These are phyloP conservation scores for Dromiciops gliroides DNA, from an alignment of 2,113 vertebrate species.

Conservation along the genomic window DNA sequence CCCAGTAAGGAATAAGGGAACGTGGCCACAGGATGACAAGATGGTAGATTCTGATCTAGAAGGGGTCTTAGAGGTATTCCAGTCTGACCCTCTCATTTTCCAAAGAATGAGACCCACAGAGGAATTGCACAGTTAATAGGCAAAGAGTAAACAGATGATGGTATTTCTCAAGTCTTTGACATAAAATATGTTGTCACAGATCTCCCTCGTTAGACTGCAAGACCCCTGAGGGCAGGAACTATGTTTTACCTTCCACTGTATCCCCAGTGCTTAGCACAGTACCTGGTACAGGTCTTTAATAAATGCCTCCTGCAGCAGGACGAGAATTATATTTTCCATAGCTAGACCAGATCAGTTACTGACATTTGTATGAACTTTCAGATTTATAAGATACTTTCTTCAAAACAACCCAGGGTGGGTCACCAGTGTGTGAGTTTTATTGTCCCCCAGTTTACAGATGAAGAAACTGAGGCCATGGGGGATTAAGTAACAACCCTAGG, in stretches of 20 bases:
- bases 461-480: not conserved
- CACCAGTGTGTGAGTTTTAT: not conserved
- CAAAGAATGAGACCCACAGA: conserved; percentile 27
- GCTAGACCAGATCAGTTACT: not conserved
- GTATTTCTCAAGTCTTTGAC: not conserved
- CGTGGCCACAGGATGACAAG: not conserved
- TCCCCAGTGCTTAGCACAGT: not conserved
- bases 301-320: not conserved
- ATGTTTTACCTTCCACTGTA: not conserved
- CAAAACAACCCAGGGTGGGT: not conserved
- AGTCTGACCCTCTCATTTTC: conserved; percentile 1
- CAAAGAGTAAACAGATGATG: not conserved
- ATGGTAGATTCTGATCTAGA: not conserved
- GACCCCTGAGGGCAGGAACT: not conserved
- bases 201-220: not conserved
- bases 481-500: not conserved
- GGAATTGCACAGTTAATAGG: not conserved
- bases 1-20: not conserved
- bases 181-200: not conserved
- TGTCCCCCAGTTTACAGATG: not conserved
- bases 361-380: not conserved
- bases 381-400: not conserved
- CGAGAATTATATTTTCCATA: not conserved
- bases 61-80: not conserved
- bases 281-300: not conserved